Evolutionary conservation across 2,797 vertebrate genomes (phyloP).

Genomic region (Premnoplex brunnescens): DNA sequence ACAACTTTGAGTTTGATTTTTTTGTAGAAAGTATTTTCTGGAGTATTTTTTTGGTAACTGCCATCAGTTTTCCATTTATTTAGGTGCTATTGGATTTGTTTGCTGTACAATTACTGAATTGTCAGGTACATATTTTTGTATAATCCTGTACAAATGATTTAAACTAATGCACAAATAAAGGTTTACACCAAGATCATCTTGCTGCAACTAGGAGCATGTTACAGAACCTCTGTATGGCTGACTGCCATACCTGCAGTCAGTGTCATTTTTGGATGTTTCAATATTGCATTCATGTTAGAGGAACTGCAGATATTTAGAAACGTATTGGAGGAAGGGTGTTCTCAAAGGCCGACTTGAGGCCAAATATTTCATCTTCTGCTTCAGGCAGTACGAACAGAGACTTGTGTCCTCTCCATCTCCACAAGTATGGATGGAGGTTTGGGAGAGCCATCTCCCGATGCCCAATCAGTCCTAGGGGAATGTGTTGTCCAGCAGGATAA

Average conservation of each 20-base stretch:
- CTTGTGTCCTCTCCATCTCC: not conserved
- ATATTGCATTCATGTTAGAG: not conserved
- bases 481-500: not conserved
- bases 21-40: not conserved
- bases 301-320: not conserved
- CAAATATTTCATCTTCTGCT: not conserved
- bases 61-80: not conserved
- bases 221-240: not conserved
- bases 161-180: not conserved
- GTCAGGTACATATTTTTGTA: not conserved
- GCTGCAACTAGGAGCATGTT: not conserved
- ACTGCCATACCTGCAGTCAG: not conserved
- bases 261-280: not conserved
- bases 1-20: not conserved
- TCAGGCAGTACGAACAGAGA: not conserved
- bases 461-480: not conserved
- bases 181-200: not conserved
- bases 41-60: not conserved
- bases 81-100: not conserved
- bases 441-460: not conserved
- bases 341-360: not conserved
- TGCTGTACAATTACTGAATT: not conserved
- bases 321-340: not conserved
- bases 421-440: fast-evolving
- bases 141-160: not conserved